Percentiles rank a stretch among this genome's conserved stretches.
These are phyloP conservation scores for Pentamera pediparva DNA, from an alignment of 53 echinoderm and acorn worm genomes.

Conservation along the genomic window DNA sequence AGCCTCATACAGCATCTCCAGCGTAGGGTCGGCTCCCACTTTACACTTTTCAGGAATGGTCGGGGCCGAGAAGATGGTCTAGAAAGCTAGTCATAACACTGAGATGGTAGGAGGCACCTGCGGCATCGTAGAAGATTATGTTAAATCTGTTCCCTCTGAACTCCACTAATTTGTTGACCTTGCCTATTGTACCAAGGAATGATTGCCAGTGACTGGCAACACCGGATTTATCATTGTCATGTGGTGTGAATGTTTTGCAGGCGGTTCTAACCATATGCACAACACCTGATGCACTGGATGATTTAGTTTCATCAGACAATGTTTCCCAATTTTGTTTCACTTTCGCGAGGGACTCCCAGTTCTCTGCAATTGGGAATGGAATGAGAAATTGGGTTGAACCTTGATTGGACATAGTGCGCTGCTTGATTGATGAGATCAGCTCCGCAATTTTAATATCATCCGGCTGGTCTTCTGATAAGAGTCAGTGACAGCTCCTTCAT, in stretches of 20 bases:
- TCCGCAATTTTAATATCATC: conserved; percentile 31
- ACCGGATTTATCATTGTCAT: conserved; percentile 45
- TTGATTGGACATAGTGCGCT: conserved; percentile 49
- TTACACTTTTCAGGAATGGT: conserved; percentile 33
- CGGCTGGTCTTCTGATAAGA: not conserved
- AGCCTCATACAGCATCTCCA: not conserved
- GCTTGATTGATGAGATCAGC: conserved; percentile 28
- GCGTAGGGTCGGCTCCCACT: not conserved
- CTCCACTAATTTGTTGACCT: conserved; percentile 18
- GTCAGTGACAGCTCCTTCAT: conserved; percentile 16
- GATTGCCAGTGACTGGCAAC: conserved; percentile 20
- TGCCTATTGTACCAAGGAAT: not conserved
- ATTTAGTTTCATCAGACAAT: not conserved
- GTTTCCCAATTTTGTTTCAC: conserved; percentile 38
- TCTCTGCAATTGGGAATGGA: conserved; percentile 31
- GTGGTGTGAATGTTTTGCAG: conserved; percentile 29
- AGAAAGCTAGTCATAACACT: conserved; percentile 31
- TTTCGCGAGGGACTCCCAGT: conserved; percentile 13
- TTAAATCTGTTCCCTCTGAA: conserved; percentile 34
- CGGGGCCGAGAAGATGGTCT: conserved; percentile 18
- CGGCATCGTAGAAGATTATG: conserved; percentile 45
- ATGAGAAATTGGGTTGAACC: conserved; percentile 38
- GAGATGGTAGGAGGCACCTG: conserved; percentile 35
- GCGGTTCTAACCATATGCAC: conserved; percentile 34
- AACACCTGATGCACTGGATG: conserved; percentile 20